Conservation (phyloP, 2,888 invertebrate species). For the Troides aeacus region DNA sequence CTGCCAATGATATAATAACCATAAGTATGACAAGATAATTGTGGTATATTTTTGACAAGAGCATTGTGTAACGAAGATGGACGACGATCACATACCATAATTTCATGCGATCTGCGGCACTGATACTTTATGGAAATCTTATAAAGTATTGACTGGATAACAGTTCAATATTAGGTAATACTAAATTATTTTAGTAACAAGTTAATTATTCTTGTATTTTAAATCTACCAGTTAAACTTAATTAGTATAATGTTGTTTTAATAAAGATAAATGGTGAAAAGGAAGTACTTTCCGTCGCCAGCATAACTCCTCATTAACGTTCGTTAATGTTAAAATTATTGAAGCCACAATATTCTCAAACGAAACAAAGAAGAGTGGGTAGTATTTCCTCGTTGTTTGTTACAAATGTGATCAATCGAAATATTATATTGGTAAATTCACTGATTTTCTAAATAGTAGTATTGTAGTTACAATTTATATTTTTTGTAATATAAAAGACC, state of each 20-base stretch:
- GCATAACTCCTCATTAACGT: constrained; percentile 14
- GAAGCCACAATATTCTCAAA: not conserved
- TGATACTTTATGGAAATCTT: too few species aligned
- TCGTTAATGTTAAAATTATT: not conserved
- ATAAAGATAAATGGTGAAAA: constrained; percentile 27
- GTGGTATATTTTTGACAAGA: too few species aligned
- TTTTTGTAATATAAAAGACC: too few species aligned
- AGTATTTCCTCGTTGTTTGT: not conserved
- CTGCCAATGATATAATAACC: constrained; percentile 46
- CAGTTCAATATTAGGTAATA: too few species aligned
- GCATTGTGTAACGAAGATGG: too few species aligned
- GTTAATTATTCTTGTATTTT: not conserved
- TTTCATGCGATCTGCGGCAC: too few species aligned
- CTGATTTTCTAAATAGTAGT: too few species aligned
- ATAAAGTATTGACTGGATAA: too few species aligned
- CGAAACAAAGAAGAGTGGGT: not conserved
- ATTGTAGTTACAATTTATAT: too few species aligned
- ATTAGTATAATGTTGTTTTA: constrained; percentile 20
- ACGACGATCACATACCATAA: too few species aligned
- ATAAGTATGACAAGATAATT: too few species aligned
- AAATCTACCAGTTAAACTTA: constrained; percentile 18
- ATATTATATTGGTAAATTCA: not conserved
- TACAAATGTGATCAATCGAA: not conserved
- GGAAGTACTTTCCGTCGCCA: constrained; percentile 15
- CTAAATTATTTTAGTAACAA: too few species aligned